These are phyloP conservation scores for Hippasteria phrygiana DNA, from an alignment of 53 echinoderm and acorn worm genomes.

Conservation along the genomic window DNA sequence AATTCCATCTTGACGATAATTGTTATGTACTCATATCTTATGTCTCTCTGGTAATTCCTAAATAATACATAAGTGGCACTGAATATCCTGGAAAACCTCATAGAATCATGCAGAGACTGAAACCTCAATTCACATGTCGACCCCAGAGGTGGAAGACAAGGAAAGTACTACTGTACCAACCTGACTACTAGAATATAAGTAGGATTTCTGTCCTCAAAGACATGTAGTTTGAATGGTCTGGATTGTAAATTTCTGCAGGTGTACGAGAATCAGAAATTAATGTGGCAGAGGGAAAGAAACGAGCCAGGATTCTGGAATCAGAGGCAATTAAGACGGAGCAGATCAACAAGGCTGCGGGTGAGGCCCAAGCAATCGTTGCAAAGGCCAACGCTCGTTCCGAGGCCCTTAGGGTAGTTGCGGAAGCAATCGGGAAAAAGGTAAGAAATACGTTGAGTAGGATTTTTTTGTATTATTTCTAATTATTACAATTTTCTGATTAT, in stretches of 20 bases:
- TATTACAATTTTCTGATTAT: too few species aligned
- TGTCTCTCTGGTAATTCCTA: too few species aligned
- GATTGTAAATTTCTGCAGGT: slow-evolving; percentile 58
- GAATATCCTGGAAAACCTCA: too few species aligned
- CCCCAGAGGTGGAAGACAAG: too few species aligned
- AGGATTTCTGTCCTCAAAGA: too few species aligned
- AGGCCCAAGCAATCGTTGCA: slow-evolving; percentile 91
- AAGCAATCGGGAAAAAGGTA: slow-evolving; percentile 86
- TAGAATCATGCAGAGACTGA: too few species aligned
- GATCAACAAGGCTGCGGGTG: slow-evolving; percentile 92
- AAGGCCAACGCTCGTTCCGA: slow-evolving; percentile 90
- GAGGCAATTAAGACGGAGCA: slow-evolving; percentile 88
- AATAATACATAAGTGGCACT: too few species aligned
- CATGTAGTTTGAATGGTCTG: not conserved
- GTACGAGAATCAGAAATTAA: slow-evolving; percentile 96
- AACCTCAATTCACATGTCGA: too few species aligned
- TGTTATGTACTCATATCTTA: too few species aligned
- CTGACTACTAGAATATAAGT: too few species aligned
- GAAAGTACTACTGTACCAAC: too few species aligned
- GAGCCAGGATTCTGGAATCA: slow-evolving; percentile 88
- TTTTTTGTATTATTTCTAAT: not conserved
- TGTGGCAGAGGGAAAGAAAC: slow-evolving; percentile 96
- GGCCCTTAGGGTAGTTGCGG: slow-evolving; percentile 77
- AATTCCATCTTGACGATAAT: too few species aligned
- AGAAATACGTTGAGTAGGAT: not conserved